Evolutionary conservation across 2,113 vertebrate genomes (phyloP).

Genomic region (Martes martes): DNA sequence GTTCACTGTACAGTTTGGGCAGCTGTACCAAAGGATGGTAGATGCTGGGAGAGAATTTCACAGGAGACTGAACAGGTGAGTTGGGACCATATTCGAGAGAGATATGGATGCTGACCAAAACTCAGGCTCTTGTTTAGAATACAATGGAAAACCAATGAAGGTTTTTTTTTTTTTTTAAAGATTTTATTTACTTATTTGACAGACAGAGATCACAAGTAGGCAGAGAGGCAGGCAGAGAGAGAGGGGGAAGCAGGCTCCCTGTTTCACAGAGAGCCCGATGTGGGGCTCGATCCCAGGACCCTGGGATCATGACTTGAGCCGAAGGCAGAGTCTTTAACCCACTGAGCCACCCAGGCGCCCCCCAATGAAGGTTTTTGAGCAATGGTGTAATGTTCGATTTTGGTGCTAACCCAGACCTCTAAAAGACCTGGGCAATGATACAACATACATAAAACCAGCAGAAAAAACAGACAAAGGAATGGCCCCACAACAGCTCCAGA

Average conservation of each 20-base stretch:
- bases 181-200: too few species aligned
- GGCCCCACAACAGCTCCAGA: not conserved
- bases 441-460: not conserved
- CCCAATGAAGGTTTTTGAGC: not conserved
- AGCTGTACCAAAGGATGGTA: not conserved
- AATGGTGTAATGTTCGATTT: not conserved
- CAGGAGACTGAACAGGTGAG: not conserved
- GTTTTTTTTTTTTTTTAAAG: not conserved
- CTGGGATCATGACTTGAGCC: too few species aligned
- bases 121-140: not conserved
- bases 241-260: too few species aligned
- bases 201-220: too few species aligned
- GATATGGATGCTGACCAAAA: not conserved
- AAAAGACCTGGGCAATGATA: not conserved
- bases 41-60: too few species aligned
- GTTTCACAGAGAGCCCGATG: too few species aligned
- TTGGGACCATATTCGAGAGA: not conserved
- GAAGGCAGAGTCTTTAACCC: too few species aligned
- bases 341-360: too few species aligned
- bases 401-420: not conserved
- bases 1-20: not conserved
- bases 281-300: too few species aligned
- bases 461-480: not conserved
- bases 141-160: not conserved
- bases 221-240: too few species aligned